A percentile compares a stretch with the other conserved stretches of the same genome.
Conservation (phyloP, 2,113 vertebrate genomes). For the Catharus bicknelli region DNA sequence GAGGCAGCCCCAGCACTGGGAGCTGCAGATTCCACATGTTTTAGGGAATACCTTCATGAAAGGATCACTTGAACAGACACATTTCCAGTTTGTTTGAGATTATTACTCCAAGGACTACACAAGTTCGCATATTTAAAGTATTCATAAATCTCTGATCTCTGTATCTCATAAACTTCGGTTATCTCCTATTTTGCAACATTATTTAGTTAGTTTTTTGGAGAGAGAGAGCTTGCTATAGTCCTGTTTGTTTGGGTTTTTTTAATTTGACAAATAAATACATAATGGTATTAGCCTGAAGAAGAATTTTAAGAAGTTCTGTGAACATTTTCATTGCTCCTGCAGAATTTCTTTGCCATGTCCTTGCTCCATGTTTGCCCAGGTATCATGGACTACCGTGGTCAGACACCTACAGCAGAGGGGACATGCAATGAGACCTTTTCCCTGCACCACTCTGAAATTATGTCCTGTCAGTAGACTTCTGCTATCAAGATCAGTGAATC, state of each 20-base stretch:
- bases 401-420: neutral
- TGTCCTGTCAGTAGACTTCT: neutral
- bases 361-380: neutral
- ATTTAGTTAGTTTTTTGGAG: neutral
- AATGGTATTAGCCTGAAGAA: neutral
- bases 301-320: neutral
- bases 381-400: neutral
- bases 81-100: neutral
- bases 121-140: neutral
- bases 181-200: neutral
- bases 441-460: neutral
- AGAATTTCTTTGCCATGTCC: neutral
- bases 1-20: neutral
- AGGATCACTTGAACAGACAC: neutral
- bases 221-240: accelerated
- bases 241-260: accelerated
- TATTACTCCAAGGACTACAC: neutral
- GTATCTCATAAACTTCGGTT: neutral
- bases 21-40: neutral
- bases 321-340: neutral
- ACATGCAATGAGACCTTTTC: neutral
- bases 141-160: neutral
- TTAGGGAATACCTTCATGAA: neutral
- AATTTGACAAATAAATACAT: neutral
- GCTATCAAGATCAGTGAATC: neutral